A percentile compares a stretch with the other conserved stretches of the same genome.
Conservation (phyloP, 1,140 invertebrate species). For the Himalopsyche phryganea region DNA sequence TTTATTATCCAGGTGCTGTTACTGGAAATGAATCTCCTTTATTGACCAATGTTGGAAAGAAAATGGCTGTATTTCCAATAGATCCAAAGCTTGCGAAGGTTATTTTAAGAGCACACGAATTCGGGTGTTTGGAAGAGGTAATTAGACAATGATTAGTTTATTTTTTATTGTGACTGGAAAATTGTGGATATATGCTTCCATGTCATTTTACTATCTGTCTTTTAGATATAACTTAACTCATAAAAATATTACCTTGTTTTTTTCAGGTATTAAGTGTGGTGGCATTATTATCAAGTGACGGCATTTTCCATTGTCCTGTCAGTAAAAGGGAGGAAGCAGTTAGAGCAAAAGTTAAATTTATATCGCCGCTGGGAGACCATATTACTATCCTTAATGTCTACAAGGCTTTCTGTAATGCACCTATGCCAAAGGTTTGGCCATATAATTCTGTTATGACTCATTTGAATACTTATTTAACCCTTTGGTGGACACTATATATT, state of each 20-base stretch:
- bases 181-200: too few species aligned
- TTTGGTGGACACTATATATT: too few species aligned
- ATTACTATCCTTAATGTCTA: constrained; percentile 89
- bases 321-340: constrained; percentile 65
- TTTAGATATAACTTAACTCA: too few species aligned
- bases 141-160: background rate
- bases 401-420: constrained; percentile 69
- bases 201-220: too few species aligned
- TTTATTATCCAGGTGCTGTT: constrained; percentile 46
- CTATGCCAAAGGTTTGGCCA: constrained; percentile 66
- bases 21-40: constrained; percentile 48
- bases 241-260: too few species aligned
- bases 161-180: too few species aligned
- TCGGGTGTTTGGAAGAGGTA: constrained; percentile 81
- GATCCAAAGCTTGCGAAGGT: constrained; percentile 88
- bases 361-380: constrained; percentile 86
- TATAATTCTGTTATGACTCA: too few species aligned
- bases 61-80: constrained; percentile 88
- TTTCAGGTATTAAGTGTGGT: constrained; percentile 56
- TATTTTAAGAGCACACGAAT: constrained; percentile 71
- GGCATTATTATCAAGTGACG: constrained; percentile 60
- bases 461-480: too few species aligned
- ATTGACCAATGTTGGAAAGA: constrained; percentile 76
- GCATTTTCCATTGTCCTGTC: constrained; percentile 56
- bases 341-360: constrained; percentile 74